phyloP scores from a whole-genome alignment of 2,888 invertebrate genomes.

The Dryomyza anilis region DNA sequence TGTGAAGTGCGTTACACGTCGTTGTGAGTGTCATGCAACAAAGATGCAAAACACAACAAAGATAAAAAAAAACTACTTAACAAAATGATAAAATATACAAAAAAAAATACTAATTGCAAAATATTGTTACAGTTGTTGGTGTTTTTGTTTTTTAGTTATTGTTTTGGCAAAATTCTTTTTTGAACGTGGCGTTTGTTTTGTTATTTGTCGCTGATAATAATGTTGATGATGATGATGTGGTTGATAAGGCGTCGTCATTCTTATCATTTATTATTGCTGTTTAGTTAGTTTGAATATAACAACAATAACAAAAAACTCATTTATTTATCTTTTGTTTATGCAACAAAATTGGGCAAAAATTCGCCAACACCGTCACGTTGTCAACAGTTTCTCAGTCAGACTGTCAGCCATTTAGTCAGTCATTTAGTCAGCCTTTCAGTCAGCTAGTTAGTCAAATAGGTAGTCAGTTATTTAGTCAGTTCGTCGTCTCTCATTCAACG shows the following conservation, averaged over 20 bases:
- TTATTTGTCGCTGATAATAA: not conserved
- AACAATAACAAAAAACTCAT: too few species aligned
- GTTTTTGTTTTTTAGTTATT: not conserved
- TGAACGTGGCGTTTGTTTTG: not conserved
- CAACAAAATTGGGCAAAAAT: conserved; percentile 8
- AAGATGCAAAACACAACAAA: not conserved
- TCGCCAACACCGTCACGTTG: conserved; percentile 2
- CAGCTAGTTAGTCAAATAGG: too few species aligned
- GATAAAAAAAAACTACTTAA: not conserved
- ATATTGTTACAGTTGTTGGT: not conserved
- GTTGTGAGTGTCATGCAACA: not conserved
- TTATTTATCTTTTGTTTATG: conserved; percentile 13
- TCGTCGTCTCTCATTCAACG: too few species aligned
- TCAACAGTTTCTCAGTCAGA: too few species aligned
- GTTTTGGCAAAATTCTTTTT: not conserved
- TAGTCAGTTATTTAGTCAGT: not conserved
- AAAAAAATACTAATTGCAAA: conserved; percentile 16
- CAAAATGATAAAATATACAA: not conserved
- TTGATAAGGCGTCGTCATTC: not conserved
- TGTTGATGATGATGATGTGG: not conserved
- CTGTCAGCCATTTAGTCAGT: too few species aligned
- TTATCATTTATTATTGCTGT: conserved; percentile 5
- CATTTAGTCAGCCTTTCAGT: too few species aligned
- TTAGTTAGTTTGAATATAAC: too few species aligned
- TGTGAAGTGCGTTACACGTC: not conserved